Evolutionary conservation across 2,888 invertebrate species (phyloP).

Genomic region (Calameuta filiformis): DNA sequence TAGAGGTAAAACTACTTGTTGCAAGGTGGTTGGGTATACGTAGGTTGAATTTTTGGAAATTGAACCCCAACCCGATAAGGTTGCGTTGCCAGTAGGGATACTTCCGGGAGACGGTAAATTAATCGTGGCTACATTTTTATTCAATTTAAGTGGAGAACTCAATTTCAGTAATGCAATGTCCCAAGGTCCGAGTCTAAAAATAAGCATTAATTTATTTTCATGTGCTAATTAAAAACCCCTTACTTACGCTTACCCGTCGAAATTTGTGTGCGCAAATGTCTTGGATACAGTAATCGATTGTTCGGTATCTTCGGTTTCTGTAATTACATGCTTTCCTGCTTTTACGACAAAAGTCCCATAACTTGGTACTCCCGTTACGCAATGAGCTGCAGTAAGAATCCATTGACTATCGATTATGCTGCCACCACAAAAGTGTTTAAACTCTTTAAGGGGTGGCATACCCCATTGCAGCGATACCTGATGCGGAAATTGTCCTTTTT

Average conservation of each 20-base stretch:
- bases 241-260: slow-evolving; percentile 34
- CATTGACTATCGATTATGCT: slow-evolving; percentile 60
- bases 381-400: slow-evolving; percentile 66
- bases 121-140: slow-evolving; percentile 69
- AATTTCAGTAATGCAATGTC: slow-evolving; percentile 78
- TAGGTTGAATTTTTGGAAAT: slow-evolving; percentile 37
- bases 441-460: slow-evolving; percentile 30
- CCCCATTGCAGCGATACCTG: slow-evolving; percentile 65
- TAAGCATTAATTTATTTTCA: too few relatives aligned
- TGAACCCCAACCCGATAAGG: slow-evolving; percentile 74
- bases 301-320: slow-evolving; percentile 56
- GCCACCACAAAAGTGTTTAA: slow-evolving; percentile 66
- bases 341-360: slow-evolving; percentile 60
- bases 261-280: slow-evolving; percentile 55
- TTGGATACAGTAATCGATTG: slow-evolving; percentile 45
- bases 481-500: slow-evolving; percentile 63
- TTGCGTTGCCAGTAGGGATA: slow-evolving; percentile 67
- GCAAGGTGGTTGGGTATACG: slow-evolving; percentile 45
- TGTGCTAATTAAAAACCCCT: too few relatives aligned
- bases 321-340: slow-evolving; percentile 69
- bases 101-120: slow-evolving; percentile 70
- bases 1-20: slow-evolving; percentile 45
- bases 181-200: slow-evolving; percentile 66
- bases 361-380: slow-evolving; percentile 50
- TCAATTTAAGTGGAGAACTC: slow-evolving; percentile 68